phyloP scores from a whole-genome alignment of 2,797 vertebrate species.

The Gouania willdenowi region DNA sequence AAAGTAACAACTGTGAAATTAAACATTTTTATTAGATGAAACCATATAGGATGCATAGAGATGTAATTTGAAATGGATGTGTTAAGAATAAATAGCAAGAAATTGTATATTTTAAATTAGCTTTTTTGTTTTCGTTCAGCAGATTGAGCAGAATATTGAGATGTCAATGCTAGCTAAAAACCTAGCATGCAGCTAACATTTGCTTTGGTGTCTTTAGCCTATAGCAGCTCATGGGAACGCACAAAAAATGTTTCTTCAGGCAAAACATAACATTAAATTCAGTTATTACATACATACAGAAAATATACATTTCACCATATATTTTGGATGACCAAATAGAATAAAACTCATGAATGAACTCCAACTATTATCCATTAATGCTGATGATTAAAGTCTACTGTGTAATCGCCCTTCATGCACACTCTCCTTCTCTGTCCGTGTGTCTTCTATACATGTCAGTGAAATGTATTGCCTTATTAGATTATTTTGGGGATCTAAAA shows the following conservation, averaged over 20 bases:
- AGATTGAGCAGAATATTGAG: background rate
- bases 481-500: constrained; percentile 45
- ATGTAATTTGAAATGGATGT: constrained; percentile 25
- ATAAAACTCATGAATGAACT: too few relatives aligned
- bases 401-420: too few relatives aligned
- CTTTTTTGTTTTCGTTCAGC: constrained; percentile 7
- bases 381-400: too few relatives aligned
- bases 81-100: constrained; percentile 26
- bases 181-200: constrained; percentile 13
- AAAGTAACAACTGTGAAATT: constrained; percentile 46
- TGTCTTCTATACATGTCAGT: too few relatives aligned
- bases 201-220: background rate
- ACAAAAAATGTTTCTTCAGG: constrained; percentile 9
- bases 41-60: constrained; percentile 2
- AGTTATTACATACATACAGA: constrained; percentile 4
- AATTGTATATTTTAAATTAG: constrained; percentile 19
- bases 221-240: constrained; percentile 1
- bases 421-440: too few relatives aligned
- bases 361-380: too few relatives aligned
- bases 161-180: constrained; percentile 5
- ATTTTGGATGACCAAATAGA: too few relatives aligned
- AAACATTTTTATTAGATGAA: constrained; percentile 15
- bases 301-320: constrained; percentile 32
- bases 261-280: constrained; percentile 9
- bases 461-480: constrained; percentile 67